These are phyloP conservation scores for Scaptomyza polygonia DNA, from an alignment of 2,888 invertebrate genomes.

Conservation along the genomic window DNA sequence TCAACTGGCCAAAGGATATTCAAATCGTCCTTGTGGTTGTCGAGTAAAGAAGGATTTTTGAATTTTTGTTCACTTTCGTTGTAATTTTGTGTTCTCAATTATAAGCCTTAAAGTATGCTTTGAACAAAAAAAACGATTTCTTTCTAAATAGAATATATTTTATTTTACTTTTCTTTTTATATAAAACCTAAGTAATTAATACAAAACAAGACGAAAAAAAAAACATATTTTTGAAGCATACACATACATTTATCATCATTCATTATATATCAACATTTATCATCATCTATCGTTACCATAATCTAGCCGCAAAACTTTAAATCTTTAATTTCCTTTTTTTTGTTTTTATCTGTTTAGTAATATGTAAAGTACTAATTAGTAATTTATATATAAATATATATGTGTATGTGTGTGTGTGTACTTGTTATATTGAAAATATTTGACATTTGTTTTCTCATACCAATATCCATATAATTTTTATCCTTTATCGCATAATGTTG, in stretches of 20 bases:
- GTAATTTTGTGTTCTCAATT: no score
- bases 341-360: slow-evolving; percentile 49
- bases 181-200: slow-evolving; percentile 75
- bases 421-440: slow-evolving; percentile 62
- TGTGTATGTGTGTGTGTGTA: slow-evolving; percentile 38
- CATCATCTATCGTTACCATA: slow-evolving; percentile 18
- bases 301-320: slow-evolving; percentile 34
- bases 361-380: slow-evolving; percentile 59
- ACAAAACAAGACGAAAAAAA: slow-evolving; percentile 73
- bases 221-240: slow-evolving; percentile 69
- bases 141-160: slow-evolving; percentile 71
- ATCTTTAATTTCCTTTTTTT: slow-evolving; percentile 7
- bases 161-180: slow-evolving; percentile 70
- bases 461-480: slow-evolving; percentile 5
- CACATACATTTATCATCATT: slow-evolving; percentile 44
- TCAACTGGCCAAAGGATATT: no score
- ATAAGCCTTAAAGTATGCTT: no score
- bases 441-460: slow-evolving; percentile 30
- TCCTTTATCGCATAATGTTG: slow-evolving; percentile 24
- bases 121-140: background rate
- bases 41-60: no score
- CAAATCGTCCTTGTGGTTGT: no score
- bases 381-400: slow-evolving; percentile 35
- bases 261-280: slow-evolving; percentile 26
- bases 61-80: no score